phyloP scores from a whole-genome alignment of 2,113 vertebrate genomes.

The Mastomys natalensis region DNA sequence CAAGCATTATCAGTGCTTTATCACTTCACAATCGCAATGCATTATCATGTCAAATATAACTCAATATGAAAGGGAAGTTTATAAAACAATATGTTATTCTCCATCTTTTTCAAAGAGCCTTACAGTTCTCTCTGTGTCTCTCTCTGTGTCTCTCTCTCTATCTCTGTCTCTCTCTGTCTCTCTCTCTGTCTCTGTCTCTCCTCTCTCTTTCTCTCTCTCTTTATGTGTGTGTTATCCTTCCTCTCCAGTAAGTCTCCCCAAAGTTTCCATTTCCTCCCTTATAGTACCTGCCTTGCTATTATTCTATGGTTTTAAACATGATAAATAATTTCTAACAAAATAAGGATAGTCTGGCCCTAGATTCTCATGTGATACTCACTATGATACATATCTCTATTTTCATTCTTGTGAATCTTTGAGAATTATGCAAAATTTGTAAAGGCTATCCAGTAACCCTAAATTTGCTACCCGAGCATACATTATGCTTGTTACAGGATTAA shows the following conservation, averaged over 20 bases:
- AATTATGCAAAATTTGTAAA: conserved; percentile 34
- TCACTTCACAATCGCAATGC: neutral
- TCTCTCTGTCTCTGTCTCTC: too few species aligned
- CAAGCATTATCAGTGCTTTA: neutral
- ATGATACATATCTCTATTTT: conserved; percentile 54
- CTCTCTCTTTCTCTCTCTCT: too few species aligned
- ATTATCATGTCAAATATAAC: neutral
- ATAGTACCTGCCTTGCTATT: neutral
- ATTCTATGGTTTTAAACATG: neutral
- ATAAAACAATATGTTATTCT: neutral
- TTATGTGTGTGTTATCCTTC: neutral
- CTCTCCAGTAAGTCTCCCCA: neutral
- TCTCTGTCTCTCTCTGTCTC: neutral
- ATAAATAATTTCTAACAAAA: conserved; percentile 5
- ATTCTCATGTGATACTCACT: accelerated
- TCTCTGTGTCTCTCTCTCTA: neutral
- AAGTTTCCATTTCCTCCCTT: neutral
- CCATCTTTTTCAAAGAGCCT: neutral
- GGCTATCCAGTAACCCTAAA: neutral
- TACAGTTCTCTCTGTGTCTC: neutral
- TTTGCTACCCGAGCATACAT: neutral
- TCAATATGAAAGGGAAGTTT: neutral
- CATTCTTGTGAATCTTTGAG: neutral
- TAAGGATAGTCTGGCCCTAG: too few species aligned
- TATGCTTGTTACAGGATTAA: neutral